Conservation (phyloP, 2,113 vertebrate species). For the Psammodynastes pulverulentus region DNA sequence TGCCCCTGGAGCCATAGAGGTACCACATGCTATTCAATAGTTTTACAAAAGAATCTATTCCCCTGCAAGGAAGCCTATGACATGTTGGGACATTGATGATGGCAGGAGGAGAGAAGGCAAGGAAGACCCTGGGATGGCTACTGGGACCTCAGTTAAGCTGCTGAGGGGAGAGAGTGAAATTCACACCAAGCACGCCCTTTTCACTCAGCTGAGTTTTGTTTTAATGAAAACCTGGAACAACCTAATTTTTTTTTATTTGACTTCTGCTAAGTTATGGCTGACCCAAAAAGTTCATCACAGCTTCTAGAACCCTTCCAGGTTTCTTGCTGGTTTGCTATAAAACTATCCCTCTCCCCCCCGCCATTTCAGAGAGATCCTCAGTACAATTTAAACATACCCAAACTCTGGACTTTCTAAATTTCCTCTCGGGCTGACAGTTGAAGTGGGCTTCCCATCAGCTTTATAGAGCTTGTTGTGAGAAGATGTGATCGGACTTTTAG, state of each 20-base stretch:
- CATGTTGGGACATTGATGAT: background rate
- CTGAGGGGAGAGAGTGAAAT: background rate
- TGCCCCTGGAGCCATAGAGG: background rate
- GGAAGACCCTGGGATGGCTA: background rate
- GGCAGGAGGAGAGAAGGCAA: background rate
- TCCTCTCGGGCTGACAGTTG: constrained; percentile 38
- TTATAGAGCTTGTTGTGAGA: constrained; percentile 42
- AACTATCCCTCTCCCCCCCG: too few relatives aligned
- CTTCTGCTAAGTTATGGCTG: background rate
- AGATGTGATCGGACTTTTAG: constrained; percentile 57
- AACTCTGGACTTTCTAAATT: constrained; percentile 42
- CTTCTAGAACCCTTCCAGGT: background rate
- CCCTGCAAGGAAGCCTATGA: background rate
- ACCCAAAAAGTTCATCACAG: background rate
- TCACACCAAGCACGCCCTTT: background rate
- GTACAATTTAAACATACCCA: constrained; percentile 49
- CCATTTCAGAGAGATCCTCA: background rate
- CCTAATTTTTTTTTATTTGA: background rate
- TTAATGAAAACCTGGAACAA: background rate
- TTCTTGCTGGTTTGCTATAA: background rate
- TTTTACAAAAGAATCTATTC: background rate
- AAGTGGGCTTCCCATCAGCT: constrained; percentile 34
- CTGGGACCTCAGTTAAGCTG: background rate
- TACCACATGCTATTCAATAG: background rate
- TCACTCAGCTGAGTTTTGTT: background rate